phyloP scores from a whole-genome alignment of 2,797 vertebrate genomes.

The Lepidocolaptes lacrymiger region DNA sequence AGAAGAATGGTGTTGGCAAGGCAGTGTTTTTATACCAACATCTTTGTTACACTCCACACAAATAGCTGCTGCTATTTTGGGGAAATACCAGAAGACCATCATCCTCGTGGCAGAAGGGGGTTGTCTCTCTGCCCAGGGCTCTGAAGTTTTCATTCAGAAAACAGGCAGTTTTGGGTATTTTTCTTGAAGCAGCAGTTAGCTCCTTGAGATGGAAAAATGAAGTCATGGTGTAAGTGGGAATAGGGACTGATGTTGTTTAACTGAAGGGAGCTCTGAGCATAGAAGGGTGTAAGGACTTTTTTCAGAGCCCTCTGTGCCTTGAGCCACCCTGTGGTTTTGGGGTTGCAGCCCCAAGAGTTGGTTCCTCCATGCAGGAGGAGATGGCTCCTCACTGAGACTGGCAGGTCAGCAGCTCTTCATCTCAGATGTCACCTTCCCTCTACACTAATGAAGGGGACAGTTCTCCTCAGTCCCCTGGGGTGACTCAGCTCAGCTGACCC shows the following conservation, averaged over 20 bases:
- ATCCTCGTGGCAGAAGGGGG: background rate
- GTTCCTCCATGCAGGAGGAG: background rate
- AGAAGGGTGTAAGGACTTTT: background rate
- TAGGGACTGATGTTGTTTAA: background rate
- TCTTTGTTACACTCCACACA: conserved; percentile 8
- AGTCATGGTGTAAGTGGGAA: background rate
- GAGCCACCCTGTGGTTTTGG: background rate
- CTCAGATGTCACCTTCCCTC: background rate
- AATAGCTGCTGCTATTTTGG: conserved; percentile 45
- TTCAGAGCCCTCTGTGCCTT: background rate
- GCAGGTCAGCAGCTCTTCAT: background rate
- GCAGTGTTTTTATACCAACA: background rate
- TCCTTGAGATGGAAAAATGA: conserved; percentile 44
- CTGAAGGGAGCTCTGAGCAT: background rate
- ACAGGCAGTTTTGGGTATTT: background rate
- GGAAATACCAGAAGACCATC: background rate
- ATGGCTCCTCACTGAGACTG: background rate
- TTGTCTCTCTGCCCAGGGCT: conserved; percentile 7
- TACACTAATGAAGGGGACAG: background rate
- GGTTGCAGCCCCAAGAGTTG: accelerated
- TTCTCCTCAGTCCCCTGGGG: background rate
- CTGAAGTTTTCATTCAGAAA: conserved; percentile 15
- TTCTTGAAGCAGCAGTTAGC: conserved; percentile 15
- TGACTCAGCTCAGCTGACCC: background rate
- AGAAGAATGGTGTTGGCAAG: conserved; percentile 57